phyloP scores from a whole-genome alignment of 2,888 invertebrate genomes.

The Erebia palarica region DNA sequence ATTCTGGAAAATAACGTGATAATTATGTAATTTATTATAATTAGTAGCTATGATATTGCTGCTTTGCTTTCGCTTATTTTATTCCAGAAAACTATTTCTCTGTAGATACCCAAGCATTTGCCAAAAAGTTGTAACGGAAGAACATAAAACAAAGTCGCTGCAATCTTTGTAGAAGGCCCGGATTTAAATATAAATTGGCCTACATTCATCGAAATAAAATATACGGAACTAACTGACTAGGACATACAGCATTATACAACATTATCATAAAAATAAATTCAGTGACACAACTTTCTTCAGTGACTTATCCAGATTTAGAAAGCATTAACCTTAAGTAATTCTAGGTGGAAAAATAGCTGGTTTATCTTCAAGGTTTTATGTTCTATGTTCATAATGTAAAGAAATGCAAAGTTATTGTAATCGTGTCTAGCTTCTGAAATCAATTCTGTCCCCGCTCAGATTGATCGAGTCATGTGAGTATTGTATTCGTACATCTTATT shows the following conservation, averaged over 20 bases:
- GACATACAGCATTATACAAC: no score
- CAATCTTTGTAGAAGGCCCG: not conserved
- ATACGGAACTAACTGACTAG: not conserved
- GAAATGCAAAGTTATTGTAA: no score
- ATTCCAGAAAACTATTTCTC: not conserved
- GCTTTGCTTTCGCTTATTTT: not conserved
- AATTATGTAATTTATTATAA: no score
- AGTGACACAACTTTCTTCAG: no score
- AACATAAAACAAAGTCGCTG: constrained; percentile 9
- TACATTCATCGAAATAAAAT: constrained; percentile 13
- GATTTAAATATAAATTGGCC: constrained; percentile 17
- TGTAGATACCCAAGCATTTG: not conserved
- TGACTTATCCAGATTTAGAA: no score
- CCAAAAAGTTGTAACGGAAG: constrained; percentile 13
- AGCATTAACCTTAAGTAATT: no score
- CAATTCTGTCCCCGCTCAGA: not conserved
- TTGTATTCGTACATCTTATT: not conserved
- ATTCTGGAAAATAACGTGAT: no score
- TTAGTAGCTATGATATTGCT: not conserved
- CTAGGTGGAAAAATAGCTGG: no score
- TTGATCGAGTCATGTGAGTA: constrained; percentile 8
- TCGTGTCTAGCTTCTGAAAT: no score
- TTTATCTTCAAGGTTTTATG: no score
- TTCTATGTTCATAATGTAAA: no score
- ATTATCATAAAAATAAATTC: no score